phyloP scores from a whole-genome alignment of 2,888 invertebrate species.

The Drosophila birchii region DNA sequence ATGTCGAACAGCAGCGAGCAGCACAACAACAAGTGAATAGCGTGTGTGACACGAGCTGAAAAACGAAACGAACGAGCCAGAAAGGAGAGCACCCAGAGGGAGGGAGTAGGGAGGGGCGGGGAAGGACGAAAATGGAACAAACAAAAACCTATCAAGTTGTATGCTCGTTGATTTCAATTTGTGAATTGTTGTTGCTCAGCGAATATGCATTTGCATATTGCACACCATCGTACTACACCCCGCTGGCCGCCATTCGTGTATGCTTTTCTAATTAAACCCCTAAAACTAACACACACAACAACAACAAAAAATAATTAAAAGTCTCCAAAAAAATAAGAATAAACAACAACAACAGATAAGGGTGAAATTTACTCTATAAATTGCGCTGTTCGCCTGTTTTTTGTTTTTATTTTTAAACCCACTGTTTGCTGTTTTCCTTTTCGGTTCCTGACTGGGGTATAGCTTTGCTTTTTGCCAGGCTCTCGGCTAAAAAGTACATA shows the following conservation, averaged over 20 bases:
- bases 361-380: constrained; percentile 43
- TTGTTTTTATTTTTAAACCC: constrained; percentile 7
- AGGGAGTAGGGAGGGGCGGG: background rate
- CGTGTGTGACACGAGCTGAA: constrained; percentile 57
- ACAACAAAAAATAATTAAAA: constrained; percentile 44
- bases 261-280: constrained; percentile 74
- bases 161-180: constrained; percentile 80
- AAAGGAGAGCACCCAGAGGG: constrained; percentile 27
- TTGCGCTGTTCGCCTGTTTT: constrained; percentile 31
- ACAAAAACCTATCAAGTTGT: constrained; percentile 73
- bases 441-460: constrained; percentile 12
- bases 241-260: constrained; percentile 37
- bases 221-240: constrained; percentile 58
- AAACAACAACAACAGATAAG: constrained; percentile 27
- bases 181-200: constrained; percentile 63
- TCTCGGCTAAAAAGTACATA: constrained; percentile 73
- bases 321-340: background rate
- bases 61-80: constrained; percentile 51
- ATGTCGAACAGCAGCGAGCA: constrained; percentile 74
- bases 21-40: constrained; percentile 51
- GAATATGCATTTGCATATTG: constrained; percentile 73
- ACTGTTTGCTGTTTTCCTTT: constrained; percentile 22
- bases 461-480: constrained; percentile 43
- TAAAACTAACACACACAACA: constrained; percentile 31
- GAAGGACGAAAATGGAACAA: constrained; percentile 40